Conservation (phyloP, 2,888 invertebrate genomes). For the Diogma glabrata region DNA sequence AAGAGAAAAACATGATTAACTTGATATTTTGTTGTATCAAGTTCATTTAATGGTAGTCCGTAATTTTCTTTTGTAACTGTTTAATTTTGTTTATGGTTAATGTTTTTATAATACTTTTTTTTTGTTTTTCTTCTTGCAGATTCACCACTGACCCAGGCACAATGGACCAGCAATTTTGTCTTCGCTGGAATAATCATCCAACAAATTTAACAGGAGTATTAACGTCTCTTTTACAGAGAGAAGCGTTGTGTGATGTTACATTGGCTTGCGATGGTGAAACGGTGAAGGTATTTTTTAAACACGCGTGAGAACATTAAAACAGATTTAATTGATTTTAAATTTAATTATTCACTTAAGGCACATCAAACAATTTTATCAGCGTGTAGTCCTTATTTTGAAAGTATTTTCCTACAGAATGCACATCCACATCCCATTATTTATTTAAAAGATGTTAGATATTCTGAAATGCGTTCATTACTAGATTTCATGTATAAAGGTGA, state of each 20-base stretch:
- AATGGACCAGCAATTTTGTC: slow-evolving; percentile 72
- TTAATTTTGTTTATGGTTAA: no score
- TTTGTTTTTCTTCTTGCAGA: slow-evolving; percentile 25
- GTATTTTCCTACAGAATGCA: slow-evolving; percentile 74
- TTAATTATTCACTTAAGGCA: slow-evolving; percentile 43
- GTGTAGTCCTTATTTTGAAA: slow-evolving; percentile 90
- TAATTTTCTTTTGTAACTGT: no score
- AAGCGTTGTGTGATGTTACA: slow-evolving; percentile 86
- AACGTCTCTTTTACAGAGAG: slow-evolving; percentile 74
- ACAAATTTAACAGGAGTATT: slow-evolving; percentile 83
- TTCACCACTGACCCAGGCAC: slow-evolving; percentile 42
- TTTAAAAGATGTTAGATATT: slow-evolving; percentile 81
- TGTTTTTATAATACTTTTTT: slow-evolving; percentile 5
- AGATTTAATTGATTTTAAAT: not conserved
- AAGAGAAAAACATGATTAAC: no score
- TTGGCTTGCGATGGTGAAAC: slow-evolving; percentile 84
- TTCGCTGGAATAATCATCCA: slow-evolving; percentile 92
- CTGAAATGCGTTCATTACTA: slow-evolving; percentile 78
- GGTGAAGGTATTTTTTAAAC: slow-evolving; percentile 48
- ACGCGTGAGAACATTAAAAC: not conserved
- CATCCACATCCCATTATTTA: slow-evolving; percentile 89
- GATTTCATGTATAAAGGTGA: slow-evolving; percentile 91
- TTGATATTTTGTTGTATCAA: no score
- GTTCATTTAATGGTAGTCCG: no score
- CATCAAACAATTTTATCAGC: slow-evolving; percentile 89